Percentiles rank a stretch among this genome's conserved stretches.
Conservation (phyloP, 2,888 invertebrate species). For the Ectobius pallidus region DNA sequence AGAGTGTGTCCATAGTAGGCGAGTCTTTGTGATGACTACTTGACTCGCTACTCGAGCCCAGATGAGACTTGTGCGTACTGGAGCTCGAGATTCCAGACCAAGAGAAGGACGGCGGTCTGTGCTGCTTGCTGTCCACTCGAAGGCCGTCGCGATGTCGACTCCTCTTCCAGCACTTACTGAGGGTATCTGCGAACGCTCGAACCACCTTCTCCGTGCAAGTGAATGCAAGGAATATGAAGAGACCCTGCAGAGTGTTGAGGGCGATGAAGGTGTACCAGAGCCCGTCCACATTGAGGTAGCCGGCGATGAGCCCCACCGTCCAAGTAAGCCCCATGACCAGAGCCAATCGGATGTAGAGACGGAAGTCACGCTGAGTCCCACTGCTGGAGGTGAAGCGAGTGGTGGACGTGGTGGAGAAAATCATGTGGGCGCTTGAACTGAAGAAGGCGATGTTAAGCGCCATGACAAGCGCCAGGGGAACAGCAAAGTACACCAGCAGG, state of each 20-base stretch:
- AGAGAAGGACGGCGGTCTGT: constrained; percentile 48
- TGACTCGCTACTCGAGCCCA: constrained; percentile 40
- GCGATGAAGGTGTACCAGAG: constrained; percentile 58
- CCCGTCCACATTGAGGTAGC: constrained; percentile 52
- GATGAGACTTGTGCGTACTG: constrained; percentile 46
- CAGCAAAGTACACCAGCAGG: constrained; percentile 59
- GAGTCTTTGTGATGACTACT: constrained; percentile 30
- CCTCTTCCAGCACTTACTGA: constrained; percentile 20
- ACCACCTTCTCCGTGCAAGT: constrained; percentile 57
- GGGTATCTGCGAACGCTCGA: constrained; percentile 44
- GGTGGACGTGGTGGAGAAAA: constrained; percentile 53
- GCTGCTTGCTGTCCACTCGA: constrained; percentile 33
- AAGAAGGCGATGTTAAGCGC: constrained; percentile 55
- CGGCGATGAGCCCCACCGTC: constrained; percentile 57
- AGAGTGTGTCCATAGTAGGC: constrained; percentile 34
- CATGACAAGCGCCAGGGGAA: constrained; percentile 56
- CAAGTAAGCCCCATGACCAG: constrained; percentile 59
- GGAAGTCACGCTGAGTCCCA: constrained; percentile 50
- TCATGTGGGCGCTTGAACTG: constrained; percentile 53
- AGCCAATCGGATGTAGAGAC: constrained; percentile 56
- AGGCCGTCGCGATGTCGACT: neutral
- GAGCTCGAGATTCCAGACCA: constrained; percentile 47
- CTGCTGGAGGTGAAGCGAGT: constrained; percentile 43
- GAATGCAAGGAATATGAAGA: constrained; percentile 59
- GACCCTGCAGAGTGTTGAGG: constrained; percentile 58